phyloP scores from a whole-genome alignment of 2,113 vertebrate genomes.

The Genyomyrus donnyi region DNA sequence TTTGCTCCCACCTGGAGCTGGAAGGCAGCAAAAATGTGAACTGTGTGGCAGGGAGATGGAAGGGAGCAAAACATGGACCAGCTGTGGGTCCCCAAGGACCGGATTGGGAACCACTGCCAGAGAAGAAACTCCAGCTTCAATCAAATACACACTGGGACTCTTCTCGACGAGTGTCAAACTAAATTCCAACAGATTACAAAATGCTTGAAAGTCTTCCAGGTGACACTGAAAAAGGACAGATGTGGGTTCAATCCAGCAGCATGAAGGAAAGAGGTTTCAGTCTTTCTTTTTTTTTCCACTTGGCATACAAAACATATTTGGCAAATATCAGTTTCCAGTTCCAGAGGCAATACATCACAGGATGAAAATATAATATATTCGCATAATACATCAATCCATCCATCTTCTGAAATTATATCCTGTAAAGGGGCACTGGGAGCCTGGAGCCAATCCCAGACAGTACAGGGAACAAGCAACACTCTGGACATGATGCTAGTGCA shows the following conservation, averaged over 20 bases:
- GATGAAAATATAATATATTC: neutral
- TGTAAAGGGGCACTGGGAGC: neutral
- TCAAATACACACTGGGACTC: neutral
- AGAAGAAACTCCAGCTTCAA: neutral
- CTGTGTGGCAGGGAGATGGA: neutral
- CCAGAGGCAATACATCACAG: neutral
- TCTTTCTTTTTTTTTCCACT: neutral
- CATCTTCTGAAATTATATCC: neutral
- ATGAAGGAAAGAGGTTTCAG: neutral
- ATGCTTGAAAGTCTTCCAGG: conserved; percentile 34
- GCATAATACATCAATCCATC: conserved; percentile 1
- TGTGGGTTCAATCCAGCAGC: neutral
- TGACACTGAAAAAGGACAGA: conserved; percentile 23
- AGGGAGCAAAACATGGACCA: neutral
- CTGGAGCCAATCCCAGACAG: neutral
- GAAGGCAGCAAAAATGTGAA: neutral
- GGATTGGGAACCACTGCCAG: neutral
- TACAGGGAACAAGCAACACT: neutral
- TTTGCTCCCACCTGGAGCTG: neutral
- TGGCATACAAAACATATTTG: conserved; percentile 3
- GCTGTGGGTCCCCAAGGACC: neutral
- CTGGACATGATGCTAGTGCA: neutral
- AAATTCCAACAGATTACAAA: conserved; percentile 47
- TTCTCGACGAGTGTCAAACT: neutral
- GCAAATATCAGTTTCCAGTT: neutral